These are phyloP conservation scores for Ara ararauna DNA, from an alignment of 2,797 vertebrate species.

Conservation along the genomic window DNA sequence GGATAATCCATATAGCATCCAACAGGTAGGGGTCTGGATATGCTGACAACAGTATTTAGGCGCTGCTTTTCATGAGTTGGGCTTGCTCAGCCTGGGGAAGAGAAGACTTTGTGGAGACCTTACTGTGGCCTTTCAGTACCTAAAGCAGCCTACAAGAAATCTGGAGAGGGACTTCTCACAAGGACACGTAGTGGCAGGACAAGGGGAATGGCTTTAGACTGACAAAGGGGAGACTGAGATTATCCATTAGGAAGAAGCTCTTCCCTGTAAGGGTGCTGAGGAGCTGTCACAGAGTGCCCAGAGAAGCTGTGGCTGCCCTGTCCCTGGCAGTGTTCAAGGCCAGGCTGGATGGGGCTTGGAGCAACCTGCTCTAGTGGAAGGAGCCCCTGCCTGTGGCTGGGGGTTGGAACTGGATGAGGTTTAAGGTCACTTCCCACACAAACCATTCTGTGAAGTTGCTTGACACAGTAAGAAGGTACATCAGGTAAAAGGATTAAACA, in stretches of 20 bases:
- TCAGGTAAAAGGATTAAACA: neutral
- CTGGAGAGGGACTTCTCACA: neutral
- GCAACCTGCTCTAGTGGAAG: neutral
- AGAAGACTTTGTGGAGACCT: neutral
- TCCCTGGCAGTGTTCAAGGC: neutral
- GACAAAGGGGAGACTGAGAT: neutral
- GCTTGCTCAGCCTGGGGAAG: neutral
- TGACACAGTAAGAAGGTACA: neutral
- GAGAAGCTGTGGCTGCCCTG: neutral
- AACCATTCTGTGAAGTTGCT: neutral
- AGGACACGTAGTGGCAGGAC: neutral
- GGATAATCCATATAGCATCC: constrained; percentile 72
- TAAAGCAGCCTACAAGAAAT: neutral
- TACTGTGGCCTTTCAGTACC: neutral
- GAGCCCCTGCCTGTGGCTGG: fast-evolving
- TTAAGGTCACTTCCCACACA: neutral
- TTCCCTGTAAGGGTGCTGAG: neutral
- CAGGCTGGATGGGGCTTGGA: neutral
- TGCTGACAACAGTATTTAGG: neutral
- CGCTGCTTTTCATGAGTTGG: neutral
- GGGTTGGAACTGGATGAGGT: neutral
- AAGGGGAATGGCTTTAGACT: neutral
- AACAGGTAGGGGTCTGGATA: constrained; percentile 68
- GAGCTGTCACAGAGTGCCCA: neutral
- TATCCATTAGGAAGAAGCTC: neutral